Evolutionary conservation across 2,888 invertebrate species (phyloP).

Genomic region (Drosophila anomalata): DNA sequence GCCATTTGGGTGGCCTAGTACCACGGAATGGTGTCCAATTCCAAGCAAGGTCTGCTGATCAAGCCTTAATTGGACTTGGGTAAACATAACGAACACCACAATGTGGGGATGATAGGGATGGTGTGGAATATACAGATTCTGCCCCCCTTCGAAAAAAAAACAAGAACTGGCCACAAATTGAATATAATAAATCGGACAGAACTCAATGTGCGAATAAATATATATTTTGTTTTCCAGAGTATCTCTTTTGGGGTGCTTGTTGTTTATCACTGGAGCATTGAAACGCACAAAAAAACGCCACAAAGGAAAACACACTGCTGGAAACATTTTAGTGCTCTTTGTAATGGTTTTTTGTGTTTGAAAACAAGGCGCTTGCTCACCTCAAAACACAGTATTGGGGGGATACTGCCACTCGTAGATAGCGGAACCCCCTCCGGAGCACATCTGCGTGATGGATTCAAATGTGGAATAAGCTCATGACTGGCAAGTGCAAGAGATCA

Average conservation of each 20-base stretch:
- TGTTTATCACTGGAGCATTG: constrained; percentile 17
- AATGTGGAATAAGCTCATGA: constrained; percentile 41
- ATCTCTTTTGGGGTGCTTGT: constrained; percentile 47
- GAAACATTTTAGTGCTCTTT: constrained; percentile 41
- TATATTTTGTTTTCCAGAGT: constrained; percentile 28
- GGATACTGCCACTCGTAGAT: neutral
- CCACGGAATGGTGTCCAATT: constrained; percentile 57
- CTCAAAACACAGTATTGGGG: neutral
- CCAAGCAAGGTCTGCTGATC: constrained; percentile 69
- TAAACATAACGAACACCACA: constrained; percentile 54
- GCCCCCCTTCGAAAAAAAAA: constrained; percentile 47
- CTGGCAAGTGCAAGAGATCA: constrained; percentile 70
- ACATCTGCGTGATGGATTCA: constrained; percentile 20
- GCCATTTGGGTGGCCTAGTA: constrained; percentile 41
- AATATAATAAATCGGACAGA: constrained; percentile 73
- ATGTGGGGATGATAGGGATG: constrained; percentile 23
- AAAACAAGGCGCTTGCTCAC: constrained; percentile 36
- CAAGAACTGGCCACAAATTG: constrained; percentile 61
- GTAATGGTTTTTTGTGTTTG: constrained; percentile 45
- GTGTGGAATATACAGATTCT: constrained; percentile 32
- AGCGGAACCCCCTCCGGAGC: constrained; percentile 6
- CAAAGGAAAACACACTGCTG: constrained; percentile 37
- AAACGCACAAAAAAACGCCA: constrained; percentile 17
- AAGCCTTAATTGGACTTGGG: constrained; percentile 58
- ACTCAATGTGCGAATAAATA: constrained; percentile 72